Conservation (phyloP, 2,888 invertebrate genomes). For the Drosophila histrio region DNA sequence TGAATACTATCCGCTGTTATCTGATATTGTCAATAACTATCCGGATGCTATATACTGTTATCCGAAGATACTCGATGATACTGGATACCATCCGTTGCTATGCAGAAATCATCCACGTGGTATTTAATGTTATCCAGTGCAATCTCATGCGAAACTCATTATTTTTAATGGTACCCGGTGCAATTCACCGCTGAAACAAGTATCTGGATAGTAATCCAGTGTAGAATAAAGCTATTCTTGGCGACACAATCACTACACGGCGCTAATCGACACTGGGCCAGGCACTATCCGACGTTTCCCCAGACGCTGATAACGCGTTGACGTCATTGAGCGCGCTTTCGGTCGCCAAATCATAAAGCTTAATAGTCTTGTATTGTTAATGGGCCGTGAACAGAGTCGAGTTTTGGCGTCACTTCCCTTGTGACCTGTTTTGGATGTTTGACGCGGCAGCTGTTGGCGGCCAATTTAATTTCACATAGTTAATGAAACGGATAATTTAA, state of each 20-base stretch:
- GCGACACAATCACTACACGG: not conserved
- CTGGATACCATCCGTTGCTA: too few species aligned
- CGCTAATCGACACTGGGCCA: not conserved
- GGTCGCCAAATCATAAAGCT: conserved; percentile 20
- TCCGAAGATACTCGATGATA: too few species aligned
- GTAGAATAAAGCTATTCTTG: not conserved
- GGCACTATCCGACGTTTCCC: not conserved
- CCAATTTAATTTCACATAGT: not conserved
- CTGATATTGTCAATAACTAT: too few species aligned
- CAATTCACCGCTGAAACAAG: not conserved
- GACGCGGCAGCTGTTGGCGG: not conserved
- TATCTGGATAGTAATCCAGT: not conserved
- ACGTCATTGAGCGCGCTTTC: conserved; percentile 24
- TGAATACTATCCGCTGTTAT: too few species aligned
- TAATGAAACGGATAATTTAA: conserved; percentile 7
- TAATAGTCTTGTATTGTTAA: conserved; percentile 36
- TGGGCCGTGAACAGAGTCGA: conserved; percentile 4
- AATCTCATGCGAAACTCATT: not conserved
- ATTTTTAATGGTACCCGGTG: not conserved
- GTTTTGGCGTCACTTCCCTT: conserved; percentile 40
- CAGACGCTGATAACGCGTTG: conserved; percentile 11
- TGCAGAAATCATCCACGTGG: too few species aligned
- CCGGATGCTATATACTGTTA: too few species aligned
- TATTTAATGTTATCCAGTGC: conserved; percentile 5
- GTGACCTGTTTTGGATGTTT: not conserved